Conservation (phyloP, 1,140 invertebrate genomes). For the Geopemphigus sp. region DNA sequence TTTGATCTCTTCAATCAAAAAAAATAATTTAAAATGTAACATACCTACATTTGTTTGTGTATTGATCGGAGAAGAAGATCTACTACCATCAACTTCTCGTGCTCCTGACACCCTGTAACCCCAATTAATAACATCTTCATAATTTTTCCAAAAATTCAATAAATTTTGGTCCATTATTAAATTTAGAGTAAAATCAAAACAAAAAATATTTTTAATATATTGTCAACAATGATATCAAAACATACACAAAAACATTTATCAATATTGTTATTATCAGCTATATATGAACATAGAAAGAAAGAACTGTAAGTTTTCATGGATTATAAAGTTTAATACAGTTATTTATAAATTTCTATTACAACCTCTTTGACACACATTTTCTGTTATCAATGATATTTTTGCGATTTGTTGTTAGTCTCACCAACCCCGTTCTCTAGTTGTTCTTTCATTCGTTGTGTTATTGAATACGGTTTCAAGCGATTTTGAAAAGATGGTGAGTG, state of each 20-base stretch:
- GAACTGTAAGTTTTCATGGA: too few species aligned
- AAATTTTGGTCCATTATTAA: constrained; percentile 18
- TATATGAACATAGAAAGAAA: too few species aligned
- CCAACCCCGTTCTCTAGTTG: background rate
- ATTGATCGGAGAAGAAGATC: background rate
- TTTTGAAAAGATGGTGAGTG: constrained; percentile 32
- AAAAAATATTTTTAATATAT: background rate
- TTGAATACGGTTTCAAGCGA: background rate
- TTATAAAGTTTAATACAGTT: too few species aligned
- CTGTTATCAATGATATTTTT: constrained; percentile 14
- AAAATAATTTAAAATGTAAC: too few species aligned
- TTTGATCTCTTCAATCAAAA: too few species aligned
- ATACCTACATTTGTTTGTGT: background rate
- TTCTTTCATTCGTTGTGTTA: background rate
- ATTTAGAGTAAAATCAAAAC: background rate
- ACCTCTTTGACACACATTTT: background rate
- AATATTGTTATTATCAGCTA: background rate
- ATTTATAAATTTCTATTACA: too few species aligned
- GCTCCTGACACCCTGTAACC: background rate
- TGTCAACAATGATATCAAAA: background rate
- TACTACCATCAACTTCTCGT: background rate
- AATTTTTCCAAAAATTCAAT: constrained; percentile 38
- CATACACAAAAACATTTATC: too few species aligned
- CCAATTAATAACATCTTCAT: constrained; percentile 35
- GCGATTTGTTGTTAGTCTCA: constrained; percentile 1